Evolutionary conservation across 1,140 invertebrate species (phyloP).

Genomic region (Cephus cinctus): DNA sequence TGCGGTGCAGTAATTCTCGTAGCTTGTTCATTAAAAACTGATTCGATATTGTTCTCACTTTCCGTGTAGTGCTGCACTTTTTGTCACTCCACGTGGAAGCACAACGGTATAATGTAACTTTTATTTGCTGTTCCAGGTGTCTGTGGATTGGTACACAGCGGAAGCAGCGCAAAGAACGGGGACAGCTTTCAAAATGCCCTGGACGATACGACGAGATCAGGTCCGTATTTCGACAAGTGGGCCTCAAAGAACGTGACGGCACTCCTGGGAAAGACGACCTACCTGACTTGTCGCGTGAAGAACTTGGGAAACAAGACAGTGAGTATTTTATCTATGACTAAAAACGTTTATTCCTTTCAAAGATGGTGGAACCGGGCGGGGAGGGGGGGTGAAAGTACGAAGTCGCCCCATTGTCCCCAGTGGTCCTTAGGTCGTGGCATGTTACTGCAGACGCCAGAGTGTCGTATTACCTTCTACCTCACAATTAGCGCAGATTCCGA

Average conservation of each 20-base stretch:
- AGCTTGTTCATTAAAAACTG: neutral
- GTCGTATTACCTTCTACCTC: too few species aligned
- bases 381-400: too few species aligned
- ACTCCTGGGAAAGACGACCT: conserved; percentile 79
- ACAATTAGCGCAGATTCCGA: too few species aligned
- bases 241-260: conserved; percentile 79
- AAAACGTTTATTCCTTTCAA: too few species aligned
- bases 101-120: neutral
- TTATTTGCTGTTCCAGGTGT: conserved; percentile 38
- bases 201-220: conserved; percentile 43
- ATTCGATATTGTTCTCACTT: neutral
- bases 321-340: conserved; percentile 55
- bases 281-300: conserved; percentile 80
- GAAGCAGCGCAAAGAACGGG: conserved; percentile 37
- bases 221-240: conserved; percentile 69
- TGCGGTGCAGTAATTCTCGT: conserved; percentile 2
- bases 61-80: neutral
- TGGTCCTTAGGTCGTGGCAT: too few species aligned
- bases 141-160: conserved; percentile 23
- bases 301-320: conserved; percentile 87
- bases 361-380: too few species aligned
- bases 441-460: too few species aligned
- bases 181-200: conserved; percentile 45
- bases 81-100: neutral
- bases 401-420: too few species aligned